Base-by-base conservation (phyloP, 2,797 vertebrate species). In the Pagetopsis macropterus region DNA sequence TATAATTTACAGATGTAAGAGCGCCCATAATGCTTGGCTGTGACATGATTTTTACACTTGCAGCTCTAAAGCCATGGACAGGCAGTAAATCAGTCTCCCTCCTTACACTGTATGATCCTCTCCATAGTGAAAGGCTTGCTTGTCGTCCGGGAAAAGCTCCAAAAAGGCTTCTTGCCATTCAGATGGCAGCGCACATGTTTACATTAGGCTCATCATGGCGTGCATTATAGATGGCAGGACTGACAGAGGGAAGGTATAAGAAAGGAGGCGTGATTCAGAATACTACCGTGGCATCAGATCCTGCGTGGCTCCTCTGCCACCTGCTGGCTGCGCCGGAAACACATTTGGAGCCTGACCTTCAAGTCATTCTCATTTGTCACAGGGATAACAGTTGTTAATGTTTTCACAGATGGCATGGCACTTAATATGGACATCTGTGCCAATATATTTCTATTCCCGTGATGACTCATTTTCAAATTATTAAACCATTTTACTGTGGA, bases 321-420 rank as follows among this genome's bases (percentile, higher is more conserved):
- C 93, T 92, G 79, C 90, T 91, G 93, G 91, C 59, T 0, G 60
- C 61, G 31, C 46, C 33, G 7, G 21, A 75, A 63, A 70, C 49
- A 8, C 17, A 67, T 69, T 64, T 37, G 15, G 50, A 74, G 65
- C 40, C 85, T 91, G 92, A 93, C 92, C 91, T 94, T 93, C 88
- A 90, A 83, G 83, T 88, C 84, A 27, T 31, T 74, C 84, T 87
- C 89, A 65, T 93, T 92, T 88, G 84, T 92, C 89, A 90, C 84
- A 83, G 80, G 72, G 82, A 87, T 86, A 91, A 87, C 87, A 79
- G 82, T 88, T 81, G 82, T 83, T 84, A 88, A 83, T 81, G 78
- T 86, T 88, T 85, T 79, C 88, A 80, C 92, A 93, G 93, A 94
- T 94, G 91, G 93, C 81, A 55, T 94, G 91, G 93, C 81, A 55